Conservation (phyloP, 2,113 vertebrate species). For the Promerops cafer region DNA sequence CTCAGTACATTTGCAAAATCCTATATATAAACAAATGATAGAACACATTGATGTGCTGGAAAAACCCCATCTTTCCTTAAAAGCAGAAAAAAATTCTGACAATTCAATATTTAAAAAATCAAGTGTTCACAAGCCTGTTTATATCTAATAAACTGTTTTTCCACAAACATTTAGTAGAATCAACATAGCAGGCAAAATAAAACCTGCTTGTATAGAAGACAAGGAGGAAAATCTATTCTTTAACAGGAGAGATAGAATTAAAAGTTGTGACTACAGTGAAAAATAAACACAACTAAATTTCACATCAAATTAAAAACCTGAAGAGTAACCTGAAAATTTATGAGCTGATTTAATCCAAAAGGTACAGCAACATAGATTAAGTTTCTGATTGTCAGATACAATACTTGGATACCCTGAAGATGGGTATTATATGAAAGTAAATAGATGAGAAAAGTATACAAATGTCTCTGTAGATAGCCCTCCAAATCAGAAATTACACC, state of each 20-base stretch:
- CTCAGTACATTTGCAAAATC: background rate
- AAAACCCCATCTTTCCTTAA: background rate
- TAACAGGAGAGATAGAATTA: background rate
- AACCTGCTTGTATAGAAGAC: background rate
- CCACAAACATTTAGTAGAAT: background rate
- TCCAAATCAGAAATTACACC: background rate
- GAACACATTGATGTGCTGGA: background rate
- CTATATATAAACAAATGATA: background rate
- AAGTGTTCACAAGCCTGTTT: background rate
- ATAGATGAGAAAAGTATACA: background rate
- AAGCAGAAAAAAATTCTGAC: background rate
- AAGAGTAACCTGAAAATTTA: background rate
- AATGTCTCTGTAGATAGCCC: background rate
- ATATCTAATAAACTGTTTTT: background rate
- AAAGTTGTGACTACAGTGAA: background rate
- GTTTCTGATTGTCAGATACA: background rate
- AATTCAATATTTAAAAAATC: background rate
- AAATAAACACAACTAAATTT: background rate
- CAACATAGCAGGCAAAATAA: background rate
- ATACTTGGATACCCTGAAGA: background rate
- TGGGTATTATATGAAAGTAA: background rate
- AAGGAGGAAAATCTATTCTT: background rate
- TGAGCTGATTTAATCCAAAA: background rate
- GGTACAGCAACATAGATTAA: background rate
- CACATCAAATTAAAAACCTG: background rate